Base-by-base conservation (phyloP, 2,113 vertebrate genomes). In the Corythoichthys intestinalis region DNA sequence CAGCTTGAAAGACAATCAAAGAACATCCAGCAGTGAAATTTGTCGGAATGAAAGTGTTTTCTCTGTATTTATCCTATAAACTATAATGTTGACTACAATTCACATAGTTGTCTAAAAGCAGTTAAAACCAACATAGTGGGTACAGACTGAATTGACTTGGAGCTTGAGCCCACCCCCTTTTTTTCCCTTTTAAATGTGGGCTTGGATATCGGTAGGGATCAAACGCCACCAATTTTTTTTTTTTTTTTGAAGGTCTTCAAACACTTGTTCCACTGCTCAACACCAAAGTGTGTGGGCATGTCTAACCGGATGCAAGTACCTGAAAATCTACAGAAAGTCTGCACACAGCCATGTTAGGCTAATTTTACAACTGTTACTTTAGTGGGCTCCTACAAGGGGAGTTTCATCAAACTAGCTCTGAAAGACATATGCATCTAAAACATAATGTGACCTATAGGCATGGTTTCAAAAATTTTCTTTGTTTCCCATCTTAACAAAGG, bases 401-500 rank as follows among this genome's bases (percentile, higher is more conserved):
- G 9, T 34, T 54, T 7, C 1, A 10, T 20, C 20, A 54, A 52
- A 28, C 9, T 15, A 50, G 48, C 48, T 50, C 48, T 3, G 14
- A 13, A 13, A 15, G 14, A 50, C 14, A 50, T 12, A 50, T 50
- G 11, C 14, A 15, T 15, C 14, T 15, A 15, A 47, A 50, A 50
- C 13, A 15, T 50, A 50, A 50, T 50, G 48, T 50, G 14, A 14
- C 12, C 14, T 50, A 8, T 44, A 44, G 41, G 3, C 9, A 44
- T n/a, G 15, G 17, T 15, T n/a, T 34, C 53, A 34, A 28, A 10
- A 9, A 50, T 80, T 65, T 75, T 69, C 77, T 61, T 61, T 62
- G 60, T 74, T 59, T 72, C 13, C 73, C 78, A 88, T 93, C 88
- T 79, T 84, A 79, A 74, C 54, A 83, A 91, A 39, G 15, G 86